Evolutionary conservation across 64 coral and sea anemone species (phyloP).

Genomic region (Pocillopora verrucosa): DNA sequence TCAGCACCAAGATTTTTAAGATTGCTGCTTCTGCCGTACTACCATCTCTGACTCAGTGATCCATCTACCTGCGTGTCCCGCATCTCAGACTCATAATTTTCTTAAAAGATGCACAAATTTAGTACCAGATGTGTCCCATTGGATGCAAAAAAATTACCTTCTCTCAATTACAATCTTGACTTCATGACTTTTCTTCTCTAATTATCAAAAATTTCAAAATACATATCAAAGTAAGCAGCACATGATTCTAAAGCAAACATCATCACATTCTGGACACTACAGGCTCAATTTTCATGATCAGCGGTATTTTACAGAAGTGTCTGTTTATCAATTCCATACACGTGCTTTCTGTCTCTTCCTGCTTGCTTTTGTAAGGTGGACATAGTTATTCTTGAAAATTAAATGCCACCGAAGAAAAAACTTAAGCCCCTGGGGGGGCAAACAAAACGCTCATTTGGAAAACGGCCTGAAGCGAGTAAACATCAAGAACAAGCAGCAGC

Average conservation of each 20-base stretch:
- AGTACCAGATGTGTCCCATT: too few relatives aligned
- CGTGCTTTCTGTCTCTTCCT: constrained; percentile 4
- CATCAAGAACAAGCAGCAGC: neutral
- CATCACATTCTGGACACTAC: neutral
- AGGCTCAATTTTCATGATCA: neutral
- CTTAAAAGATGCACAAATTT: too few relatives aligned
- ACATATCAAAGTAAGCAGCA: neutral
- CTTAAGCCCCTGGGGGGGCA: neutral
- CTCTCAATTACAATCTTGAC: constrained; percentile 12
- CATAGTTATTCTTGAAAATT: constrained; percentile 23
- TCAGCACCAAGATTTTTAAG: too few relatives aligned
- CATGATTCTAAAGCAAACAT: neutral
- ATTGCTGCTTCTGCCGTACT: too few relatives aligned
- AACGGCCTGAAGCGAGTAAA: neutral
- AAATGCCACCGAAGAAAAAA: neutral
- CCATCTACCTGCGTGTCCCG: constrained; percentile 6
- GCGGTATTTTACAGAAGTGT: neutral
- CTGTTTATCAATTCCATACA: neutral
- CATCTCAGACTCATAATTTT: neutral
- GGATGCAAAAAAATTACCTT: neutral
- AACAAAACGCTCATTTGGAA: neutral
- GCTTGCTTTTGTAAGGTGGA: constrained; percentile 11
- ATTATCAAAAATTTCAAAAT: neutral
- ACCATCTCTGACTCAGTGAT: neutral
- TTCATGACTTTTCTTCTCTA: neutral